These are phyloP conservation scores for Chiroxiphia lanceolata DNA, from an alignment of 2,797 vertebrate genomes.

Conservation along the genomic window DNA sequence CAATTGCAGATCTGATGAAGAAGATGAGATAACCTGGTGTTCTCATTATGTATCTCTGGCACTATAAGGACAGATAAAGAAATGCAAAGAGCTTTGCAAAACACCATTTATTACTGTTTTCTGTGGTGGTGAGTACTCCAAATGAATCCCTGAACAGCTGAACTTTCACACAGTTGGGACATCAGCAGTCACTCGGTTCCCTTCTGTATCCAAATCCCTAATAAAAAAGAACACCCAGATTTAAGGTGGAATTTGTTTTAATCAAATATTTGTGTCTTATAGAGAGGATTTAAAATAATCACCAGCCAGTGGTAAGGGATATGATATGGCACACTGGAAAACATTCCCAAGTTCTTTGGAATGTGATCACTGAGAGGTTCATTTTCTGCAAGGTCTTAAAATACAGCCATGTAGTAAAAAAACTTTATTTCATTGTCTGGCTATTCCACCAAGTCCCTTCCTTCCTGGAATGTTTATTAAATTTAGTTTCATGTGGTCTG, in stretches of 20 bases:
- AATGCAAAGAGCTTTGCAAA: constrained; percentile 10
- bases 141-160: background rate
- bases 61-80: background rate
- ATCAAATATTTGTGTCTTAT: constrained; percentile 11
- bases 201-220: background rate
- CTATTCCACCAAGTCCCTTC: constrained; percentile 17
- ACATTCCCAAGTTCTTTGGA: background rate
- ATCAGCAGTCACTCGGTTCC: background rate
- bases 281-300: constrained; percentile 13
- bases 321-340: background rate
- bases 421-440: constrained; percentile 49
- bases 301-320: background rate
- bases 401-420: constrained; percentile 32
- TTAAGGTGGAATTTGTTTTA: constrained; percentile 6
- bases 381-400: constrained; percentile 52
- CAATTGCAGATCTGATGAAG: background rate
- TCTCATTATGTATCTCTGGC: background rate
- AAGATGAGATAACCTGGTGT: background rate
- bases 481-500: background rate
- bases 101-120: background rate
- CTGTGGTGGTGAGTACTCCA: background rate
- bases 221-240: constrained; percentile 4
- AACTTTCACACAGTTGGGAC: background rate
- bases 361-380: constrained; percentile 8
- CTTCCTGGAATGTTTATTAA: constrained; percentile 60